A percentile compares a stretch with the other conserved stretches of the same genome.
These are phyloP conservation scores for Eulemur rubriventer DNA, from an alignment of 2,797 vertebrate species.

Conservation along the genomic window DNA sequence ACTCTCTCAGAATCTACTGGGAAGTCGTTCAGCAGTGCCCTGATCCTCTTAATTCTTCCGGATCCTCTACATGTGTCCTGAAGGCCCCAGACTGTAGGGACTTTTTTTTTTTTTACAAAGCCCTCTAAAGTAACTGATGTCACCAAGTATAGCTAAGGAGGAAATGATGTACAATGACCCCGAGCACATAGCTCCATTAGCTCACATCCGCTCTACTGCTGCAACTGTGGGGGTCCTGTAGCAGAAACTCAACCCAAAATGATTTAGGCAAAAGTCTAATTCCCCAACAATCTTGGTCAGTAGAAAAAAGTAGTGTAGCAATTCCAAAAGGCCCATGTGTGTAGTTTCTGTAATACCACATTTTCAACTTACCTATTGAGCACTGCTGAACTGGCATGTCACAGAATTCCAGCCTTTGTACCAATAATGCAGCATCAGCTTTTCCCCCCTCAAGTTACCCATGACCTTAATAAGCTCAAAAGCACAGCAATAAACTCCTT, in stretches of 20 bases:
- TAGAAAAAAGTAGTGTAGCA: background rate
- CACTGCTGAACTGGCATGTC: conserved; percentile 29
- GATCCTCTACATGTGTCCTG: background rate
- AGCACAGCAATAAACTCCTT: conserved; percentile 75
- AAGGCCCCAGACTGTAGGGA: background rate
- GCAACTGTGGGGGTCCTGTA: background rate
- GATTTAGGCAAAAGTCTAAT: background rate
- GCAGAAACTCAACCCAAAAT: background rate
- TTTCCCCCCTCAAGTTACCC: conserved; percentile 51
- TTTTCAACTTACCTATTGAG: conserved; percentile 47
- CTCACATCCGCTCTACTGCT: background rate
- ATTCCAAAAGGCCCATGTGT: conserved; percentile 30
- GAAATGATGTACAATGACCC: background rate
- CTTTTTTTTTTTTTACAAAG: conserved; percentile 19
- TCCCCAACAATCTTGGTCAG: background rate
- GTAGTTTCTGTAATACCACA: conserved; percentile 23
- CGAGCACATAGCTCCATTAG: background rate
- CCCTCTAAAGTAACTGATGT: background rate
- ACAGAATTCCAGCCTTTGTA: conserved; percentile 64
- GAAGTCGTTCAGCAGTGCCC: fast-evolving
- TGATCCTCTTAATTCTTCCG: background rate
- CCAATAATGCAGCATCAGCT: conserved; percentile 55
- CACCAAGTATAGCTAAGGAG: background rate
- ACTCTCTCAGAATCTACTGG: background rate
- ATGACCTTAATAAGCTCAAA: conserved; percentile 77